Conservation (phyloP, 2,888 invertebrate species). For the Brassicogethes aeneus region DNA sequence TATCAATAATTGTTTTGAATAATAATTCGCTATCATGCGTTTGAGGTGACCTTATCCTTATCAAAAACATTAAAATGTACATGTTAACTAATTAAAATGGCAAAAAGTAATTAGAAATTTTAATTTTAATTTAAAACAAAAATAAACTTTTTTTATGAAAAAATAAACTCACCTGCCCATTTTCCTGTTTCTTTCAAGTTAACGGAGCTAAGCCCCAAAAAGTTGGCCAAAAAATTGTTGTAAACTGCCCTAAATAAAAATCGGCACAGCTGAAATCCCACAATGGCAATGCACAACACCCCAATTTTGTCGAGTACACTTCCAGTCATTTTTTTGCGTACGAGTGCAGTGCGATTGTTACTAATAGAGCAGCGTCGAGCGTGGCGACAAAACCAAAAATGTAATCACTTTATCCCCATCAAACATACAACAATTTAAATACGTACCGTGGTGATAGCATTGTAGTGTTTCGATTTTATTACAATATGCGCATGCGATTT, state of each 20-base stretch:
- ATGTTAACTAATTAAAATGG: not conserved
- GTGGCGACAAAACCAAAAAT: no score
- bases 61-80: not conserved
- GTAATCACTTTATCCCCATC: not conserved
- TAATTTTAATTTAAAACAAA: not conserved
- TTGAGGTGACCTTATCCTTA: slow-evolving; percentile 1
- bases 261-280: slow-evolving; percentile 43
- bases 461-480: not conserved
- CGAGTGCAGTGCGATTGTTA: no score
- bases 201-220: slow-evolving; percentile 41
- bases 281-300: slow-evolving; percentile 38
- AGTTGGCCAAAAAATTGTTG: slow-evolving; percentile 43
- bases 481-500: not conserved
- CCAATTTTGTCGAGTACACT: slow-evolving; percentile 42
- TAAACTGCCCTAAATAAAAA: slow-evolving; percentile 42
- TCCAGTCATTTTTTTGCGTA: not conserved
- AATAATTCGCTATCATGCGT: no score
- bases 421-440: not conserved
- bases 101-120: no score
- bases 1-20: no score
- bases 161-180: slow-evolving; percentile 60
- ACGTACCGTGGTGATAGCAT: not conserved
- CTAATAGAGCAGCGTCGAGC: no score
- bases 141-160: not conserved
- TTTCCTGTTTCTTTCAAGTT: slow-evolving; percentile 61